phyloP scores from a whole-genome alignment of 2,888 invertebrate species.

The Idaea aversata region DNA sequence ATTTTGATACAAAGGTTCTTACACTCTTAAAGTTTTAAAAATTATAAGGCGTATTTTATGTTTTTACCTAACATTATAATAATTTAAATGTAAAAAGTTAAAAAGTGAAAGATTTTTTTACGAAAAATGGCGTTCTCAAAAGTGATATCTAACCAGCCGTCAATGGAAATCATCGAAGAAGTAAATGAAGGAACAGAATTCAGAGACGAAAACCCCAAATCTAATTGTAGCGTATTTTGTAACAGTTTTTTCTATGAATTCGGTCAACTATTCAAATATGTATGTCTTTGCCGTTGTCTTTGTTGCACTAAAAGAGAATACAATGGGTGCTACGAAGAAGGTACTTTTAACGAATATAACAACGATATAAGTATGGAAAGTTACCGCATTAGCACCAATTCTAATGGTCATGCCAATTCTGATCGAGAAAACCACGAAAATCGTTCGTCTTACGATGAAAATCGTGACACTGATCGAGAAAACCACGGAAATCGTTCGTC shows the following conservation, averaged over 20 bases:
- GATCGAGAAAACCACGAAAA: neutral
- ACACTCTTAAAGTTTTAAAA: too few species aligned
- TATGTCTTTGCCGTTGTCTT: neutral
- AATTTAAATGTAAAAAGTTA: neutral
- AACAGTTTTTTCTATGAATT: neutral
- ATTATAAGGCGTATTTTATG: too few species aligned
- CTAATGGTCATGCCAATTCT: neutral
- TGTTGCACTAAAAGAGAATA: neutral
- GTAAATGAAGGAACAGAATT: neutral
- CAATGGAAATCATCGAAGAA: neutral
- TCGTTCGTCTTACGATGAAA: neutral
- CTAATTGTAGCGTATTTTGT: neutral
- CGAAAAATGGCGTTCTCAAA: neutral
- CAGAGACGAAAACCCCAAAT: neutral
- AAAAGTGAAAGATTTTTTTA: neutral
- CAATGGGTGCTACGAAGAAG: neutral
- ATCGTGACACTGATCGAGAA: too few species aligned
- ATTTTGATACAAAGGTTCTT: too few species aligned
- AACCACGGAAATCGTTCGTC: neutral
- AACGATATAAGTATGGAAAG: neutral
- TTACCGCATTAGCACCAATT: neutral
- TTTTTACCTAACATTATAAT: too few species aligned
- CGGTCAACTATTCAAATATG: neutral
- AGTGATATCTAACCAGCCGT: neutral
- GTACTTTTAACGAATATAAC: neutral